Base-by-base conservation (phyloP, 2,113 vertebrate species). In the Panthera tigris region DNA sequence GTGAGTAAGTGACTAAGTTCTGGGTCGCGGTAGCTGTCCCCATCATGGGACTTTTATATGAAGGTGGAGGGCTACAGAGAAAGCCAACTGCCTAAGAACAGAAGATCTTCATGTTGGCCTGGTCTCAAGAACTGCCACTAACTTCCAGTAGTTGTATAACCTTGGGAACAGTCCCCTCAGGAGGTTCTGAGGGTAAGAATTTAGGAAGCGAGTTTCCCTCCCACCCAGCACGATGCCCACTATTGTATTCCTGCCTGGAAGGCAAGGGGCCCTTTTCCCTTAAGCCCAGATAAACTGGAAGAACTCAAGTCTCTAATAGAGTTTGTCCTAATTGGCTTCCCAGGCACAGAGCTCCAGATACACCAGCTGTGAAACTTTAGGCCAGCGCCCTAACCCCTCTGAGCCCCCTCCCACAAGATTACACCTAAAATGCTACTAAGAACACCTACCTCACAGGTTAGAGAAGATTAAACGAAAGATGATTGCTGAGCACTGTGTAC, bases 141-240 rank as follows among this genome's bases (percentile, higher is more conserved):
- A 63, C 33, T 71, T 45, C 65, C 31, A 61, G 23, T 2, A 1
- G 50, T 55, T 80, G 31, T 65, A 27, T 31, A 48, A 84, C 14
- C 48, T 33, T 33, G 45, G 76, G 5, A 76, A 55, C 31, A 9
- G 39, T 13, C 18, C 69, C 25, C 33, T 18, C 36, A 27, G 63
- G 68, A 52, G n/a, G 31, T 3, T 19, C 29, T 31, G 16, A 89
- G 33, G 36, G 33, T 74, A 27, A 79, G 48, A 61, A 21, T 83
- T 83, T 57, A 55, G 33, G 18, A 91, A 73, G 15, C 39, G 80
- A 33, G 8, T 11, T 41, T 50, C 18, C 19, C 27, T 85, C 12
- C 48, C 36, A 9, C 15, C 41, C 27, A n/a, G 52, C 45, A 3
- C 1, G 0, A 3, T 45, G 45, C 45, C 16, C 4, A 16, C 12